A percentile compares a stretch with the other conserved stretches of the same genome.
These are phyloP conservation scores for Griposia aprilina DNA, from an alignment of 2,888 invertebrate species.

Conservation along the genomic window DNA sequence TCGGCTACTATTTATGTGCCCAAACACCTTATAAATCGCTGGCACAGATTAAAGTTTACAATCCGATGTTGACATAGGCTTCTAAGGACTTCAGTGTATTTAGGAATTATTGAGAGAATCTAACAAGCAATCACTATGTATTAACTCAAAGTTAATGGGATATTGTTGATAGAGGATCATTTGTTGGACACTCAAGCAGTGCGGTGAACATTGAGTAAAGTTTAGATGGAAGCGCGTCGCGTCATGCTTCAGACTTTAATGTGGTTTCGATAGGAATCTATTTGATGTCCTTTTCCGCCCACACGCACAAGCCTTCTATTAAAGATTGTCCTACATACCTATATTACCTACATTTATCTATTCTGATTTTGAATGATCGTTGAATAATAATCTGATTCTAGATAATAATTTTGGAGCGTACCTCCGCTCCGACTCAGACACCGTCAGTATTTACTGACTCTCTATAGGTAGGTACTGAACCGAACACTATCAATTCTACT, in stretches of 20 bases:
- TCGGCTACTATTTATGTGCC: slow-evolving; percentile 54
- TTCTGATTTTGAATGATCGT: slow-evolving; percentile 42
- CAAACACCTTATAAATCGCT: slow-evolving; percentile 61
- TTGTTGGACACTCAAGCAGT: slow-evolving; percentile 46
- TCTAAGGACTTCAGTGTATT: slow-evolving; percentile 54
- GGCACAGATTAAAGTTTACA: slow-evolving; percentile 57
- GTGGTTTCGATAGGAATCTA: slow-evolving; percentile 30
- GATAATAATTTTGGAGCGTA: slow-evolving; percentile 24
- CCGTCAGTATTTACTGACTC: too few relatives aligned
- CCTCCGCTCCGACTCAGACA: not conserved
- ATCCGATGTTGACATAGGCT: slow-evolving; percentile 55
- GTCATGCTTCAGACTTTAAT: slow-evolving; percentile 34
- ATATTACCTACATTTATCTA: slow-evolving; percentile 7
- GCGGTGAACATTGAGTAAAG: not conserved
- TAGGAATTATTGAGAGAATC: slow-evolving; percentile 56
- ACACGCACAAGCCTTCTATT: slow-evolving; percentile 33
- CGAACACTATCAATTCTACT: slow-evolving; percentile 41
- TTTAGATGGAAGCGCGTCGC: slow-evolving; percentile 18
- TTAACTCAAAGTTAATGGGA: slow-evolving; percentile 54
- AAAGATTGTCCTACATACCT: not conserved
- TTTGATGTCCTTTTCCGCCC: slow-evolving; percentile 46
- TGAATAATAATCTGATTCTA: slow-evolving; percentile 20
- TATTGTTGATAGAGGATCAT: slow-evolving; percentile 61
- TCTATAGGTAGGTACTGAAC: not conserved
- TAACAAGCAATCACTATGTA: slow-evolving; percentile 45